These are phyloP conservation scores for Psammodynastes pulverulentus DNA, from an alignment of 2,113 vertebrate genomes.

Conservation along the genomic window DNA sequence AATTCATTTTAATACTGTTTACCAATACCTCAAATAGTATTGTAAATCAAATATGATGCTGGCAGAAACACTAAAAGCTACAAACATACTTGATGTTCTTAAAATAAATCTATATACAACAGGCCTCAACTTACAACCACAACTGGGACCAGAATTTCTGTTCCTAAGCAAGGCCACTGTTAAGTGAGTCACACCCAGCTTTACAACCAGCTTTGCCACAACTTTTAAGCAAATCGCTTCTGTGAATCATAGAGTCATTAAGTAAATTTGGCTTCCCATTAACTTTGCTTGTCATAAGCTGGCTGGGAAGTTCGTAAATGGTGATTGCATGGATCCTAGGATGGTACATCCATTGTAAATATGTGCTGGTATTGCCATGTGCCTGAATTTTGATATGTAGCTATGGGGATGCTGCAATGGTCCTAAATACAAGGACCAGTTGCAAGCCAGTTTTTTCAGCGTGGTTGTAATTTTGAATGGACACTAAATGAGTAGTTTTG, in stretches of 20 bases:
- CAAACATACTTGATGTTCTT: not conserved
- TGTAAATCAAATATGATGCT: not conserved
- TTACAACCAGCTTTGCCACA: not conserved
- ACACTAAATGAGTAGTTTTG: not conserved
- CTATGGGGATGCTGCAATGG: not conserved
- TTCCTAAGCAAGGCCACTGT: not conserved
- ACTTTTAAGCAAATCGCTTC: not conserved
- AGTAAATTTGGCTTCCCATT: not conserved
- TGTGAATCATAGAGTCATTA: not conserved
- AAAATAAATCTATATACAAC: not conserved
- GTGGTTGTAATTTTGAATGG: not conserved
- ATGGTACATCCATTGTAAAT: not conserved
- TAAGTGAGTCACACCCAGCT: not conserved
- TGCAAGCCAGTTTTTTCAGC: not conserved
- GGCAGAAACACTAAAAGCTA: not conserved
- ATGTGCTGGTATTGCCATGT: not conserved
- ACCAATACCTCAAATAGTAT: not conserved
- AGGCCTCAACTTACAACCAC: not conserved
- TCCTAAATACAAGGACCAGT: not conserved
- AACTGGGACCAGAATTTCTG: not conserved
- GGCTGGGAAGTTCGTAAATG: not conserved
- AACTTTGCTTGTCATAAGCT: not conserved
- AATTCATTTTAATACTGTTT: not conserved
- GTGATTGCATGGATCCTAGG: not conserved
- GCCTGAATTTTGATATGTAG: not conserved